Evolutionary conservation across 1,140 invertebrate genomes (phyloP).

Genomic region (Diachasmimorpha longicaudata): DNA sequence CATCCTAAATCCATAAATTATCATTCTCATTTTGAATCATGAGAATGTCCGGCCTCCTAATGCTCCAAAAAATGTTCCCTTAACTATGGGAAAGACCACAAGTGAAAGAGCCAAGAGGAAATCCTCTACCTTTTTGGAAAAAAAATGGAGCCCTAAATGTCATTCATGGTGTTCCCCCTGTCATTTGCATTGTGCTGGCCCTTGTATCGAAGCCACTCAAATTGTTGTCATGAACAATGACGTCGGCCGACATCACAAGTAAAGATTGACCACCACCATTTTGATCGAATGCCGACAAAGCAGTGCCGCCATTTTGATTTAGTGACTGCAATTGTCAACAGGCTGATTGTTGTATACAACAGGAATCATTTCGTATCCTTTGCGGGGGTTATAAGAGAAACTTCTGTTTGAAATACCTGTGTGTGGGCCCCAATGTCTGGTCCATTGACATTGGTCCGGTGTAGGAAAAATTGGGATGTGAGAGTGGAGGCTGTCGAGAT

Average conservation of each 20-base stretch:
- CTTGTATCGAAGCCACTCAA: conserved; percentile 60
- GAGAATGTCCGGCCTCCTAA: too few species aligned
- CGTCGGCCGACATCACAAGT: conserved; percentile 22
- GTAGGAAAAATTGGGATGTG: conserved; percentile 17
- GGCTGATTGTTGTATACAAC: conserved; percentile 37
- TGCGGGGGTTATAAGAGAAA: background rate
- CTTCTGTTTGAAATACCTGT: conserved; percentile 18
- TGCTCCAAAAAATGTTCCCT: too few species aligned
- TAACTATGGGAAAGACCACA: too few species aligned
- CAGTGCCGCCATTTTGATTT: conserved; percentile 40
- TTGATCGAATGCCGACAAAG: conserved; percentile 35
- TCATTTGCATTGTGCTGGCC: background rate
- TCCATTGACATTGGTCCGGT: conserved; percentile 9
- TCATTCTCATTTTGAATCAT: too few species aligned
- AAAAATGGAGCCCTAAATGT: background rate
- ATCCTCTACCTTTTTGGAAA: too few species aligned
- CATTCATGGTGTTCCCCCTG: background rate
- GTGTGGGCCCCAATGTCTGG: conserved; percentile 28
- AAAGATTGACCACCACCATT: conserved; percentile 36
- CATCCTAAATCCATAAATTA: too few species aligned
- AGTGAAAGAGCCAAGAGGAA: too few species aligned
- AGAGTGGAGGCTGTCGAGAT: background rate
- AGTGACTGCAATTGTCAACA: conserved; percentile 42
- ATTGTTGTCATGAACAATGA: conserved; percentile 34
- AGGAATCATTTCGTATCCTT: conserved; percentile 26